Base-by-base conservation (phyloP, 2,113 vertebrate genomes). In the Lycaon pictus region DNA sequence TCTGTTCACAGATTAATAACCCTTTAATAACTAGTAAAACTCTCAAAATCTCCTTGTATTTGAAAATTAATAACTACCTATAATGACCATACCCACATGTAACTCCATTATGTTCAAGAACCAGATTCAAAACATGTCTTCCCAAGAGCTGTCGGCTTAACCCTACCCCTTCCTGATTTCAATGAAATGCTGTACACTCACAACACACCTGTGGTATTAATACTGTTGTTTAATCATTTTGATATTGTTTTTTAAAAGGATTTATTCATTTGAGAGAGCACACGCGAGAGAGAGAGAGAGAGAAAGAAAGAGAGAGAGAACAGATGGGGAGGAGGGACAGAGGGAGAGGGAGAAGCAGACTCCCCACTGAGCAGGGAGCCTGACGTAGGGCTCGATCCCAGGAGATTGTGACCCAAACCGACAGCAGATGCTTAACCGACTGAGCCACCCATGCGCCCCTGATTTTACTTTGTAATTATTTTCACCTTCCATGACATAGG, bases 1-100 rank as follows among this genome's bases (percentile, higher is more conserved):
- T 55, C 51, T 80, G 19, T 94, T 79, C 58, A 93, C 58, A 93
- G 7, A 85, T 97, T 43, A 94, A 88, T 35, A 93, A 94, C 76
- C 65, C 13, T 88, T 80, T 37, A 82, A 56, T 29, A 82, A 60
- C 32, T 55, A 29, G 11, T 27, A 74, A 95, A 95, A 95, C 32
- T 19, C n/a, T 35, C 62, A 62, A 62, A 48, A 60, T 82, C 58
- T 85, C 60, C 67, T 87, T 86, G 55, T 6, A 84, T 17, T 48
- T 65, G 5, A 97, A 88, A 9, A 87, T 63, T 60, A 51, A 37
- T 92, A 90, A 96, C 13, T 88, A 58, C 20, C 92, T 88, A 53
- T 67, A 95, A 94, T 9, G 35, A 43, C 43, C 53, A 35, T 32
- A 37, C 1, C 69, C 25, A 69, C 4, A 16, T 86, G 53, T 63